Conservation (phyloP, 2,797 vertebrate genomes). For the Todus mexicanus region DNA sequence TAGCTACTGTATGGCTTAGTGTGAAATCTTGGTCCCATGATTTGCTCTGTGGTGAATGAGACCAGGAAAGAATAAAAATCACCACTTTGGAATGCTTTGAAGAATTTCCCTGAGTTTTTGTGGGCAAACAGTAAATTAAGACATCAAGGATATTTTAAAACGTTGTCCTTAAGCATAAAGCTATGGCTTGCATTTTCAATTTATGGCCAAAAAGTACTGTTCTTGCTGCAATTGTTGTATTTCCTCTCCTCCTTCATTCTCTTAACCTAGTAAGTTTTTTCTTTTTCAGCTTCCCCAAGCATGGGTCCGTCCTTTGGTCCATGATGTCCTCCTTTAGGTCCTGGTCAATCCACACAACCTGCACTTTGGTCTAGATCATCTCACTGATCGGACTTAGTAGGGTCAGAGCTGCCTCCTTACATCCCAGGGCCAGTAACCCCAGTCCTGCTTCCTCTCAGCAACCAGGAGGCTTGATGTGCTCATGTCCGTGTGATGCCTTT, state of each 20-base stretch:
- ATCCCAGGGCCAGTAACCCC: accelerated
- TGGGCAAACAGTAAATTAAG: background rate
- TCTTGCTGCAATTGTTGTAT: background rate
- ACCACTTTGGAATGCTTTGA: background rate
- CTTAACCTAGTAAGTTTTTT: background rate
- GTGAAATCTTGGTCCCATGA: background rate
- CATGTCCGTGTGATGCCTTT: accelerated
- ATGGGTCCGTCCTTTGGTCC: background rate
- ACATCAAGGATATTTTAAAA: background rate
- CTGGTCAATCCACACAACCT: accelerated
- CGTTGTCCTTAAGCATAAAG: background rate
- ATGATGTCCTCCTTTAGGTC: background rate
- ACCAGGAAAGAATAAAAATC: background rate
- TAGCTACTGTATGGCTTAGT: background rate
- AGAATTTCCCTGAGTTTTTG: background rate
- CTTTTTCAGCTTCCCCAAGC: background rate
- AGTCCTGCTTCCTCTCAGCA: background rate
- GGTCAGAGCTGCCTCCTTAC: accelerated
- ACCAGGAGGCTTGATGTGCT: background rate
- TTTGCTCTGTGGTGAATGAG: background rate
- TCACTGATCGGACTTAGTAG: background rate
- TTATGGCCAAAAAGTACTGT: background rate
- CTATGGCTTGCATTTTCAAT: background rate
- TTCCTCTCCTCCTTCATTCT: background rate
- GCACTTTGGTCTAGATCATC: background rate